Evolutionary conservation across 1,140 invertebrate genomes (phyloP).

Genomic region (Episyrphus balteatus): DNA sequence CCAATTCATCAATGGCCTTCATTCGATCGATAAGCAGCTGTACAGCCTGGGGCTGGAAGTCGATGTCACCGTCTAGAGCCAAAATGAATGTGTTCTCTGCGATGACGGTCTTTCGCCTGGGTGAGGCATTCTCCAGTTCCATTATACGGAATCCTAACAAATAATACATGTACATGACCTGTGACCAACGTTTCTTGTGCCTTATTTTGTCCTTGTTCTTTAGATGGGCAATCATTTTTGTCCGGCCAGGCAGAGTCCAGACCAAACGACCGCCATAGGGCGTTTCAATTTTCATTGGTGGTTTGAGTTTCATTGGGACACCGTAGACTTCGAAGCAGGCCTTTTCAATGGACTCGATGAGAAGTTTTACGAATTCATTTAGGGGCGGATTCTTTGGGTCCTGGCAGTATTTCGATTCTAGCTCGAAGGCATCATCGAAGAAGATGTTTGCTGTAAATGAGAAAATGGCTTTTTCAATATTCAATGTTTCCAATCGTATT

Average conservation of each 20-base stretch:
- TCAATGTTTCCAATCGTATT: too few species aligned
- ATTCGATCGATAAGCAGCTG: slow-evolving; percentile 77
- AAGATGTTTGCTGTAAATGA: slow-evolving; percentile 71
- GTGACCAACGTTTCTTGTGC: slow-evolving; percentile 72
- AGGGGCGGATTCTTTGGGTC: slow-evolving; percentile 60
- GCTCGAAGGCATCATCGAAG: slow-evolving; percentile 80
- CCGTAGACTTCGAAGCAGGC: slow-evolving; percentile 65
- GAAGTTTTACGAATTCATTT: slow-evolving; percentile 70
- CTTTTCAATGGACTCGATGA: slow-evolving; percentile 64
- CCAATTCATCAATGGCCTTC: slow-evolving; percentile 80
- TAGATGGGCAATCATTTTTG: slow-evolving; percentile 72
- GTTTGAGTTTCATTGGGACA: slow-evolving; percentile 51
- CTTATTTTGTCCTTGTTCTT: slow-evolving; percentile 84
- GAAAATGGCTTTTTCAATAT: background rate
- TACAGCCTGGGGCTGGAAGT: slow-evolving; percentile 80
- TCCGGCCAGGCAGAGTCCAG: slow-evolving; percentile 78
- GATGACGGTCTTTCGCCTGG: slow-evolving; percentile 55
- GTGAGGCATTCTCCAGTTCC: slow-evolving; percentile 54
- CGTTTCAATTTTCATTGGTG: slow-evolving; percentile 64
- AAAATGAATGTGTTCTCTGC: slow-evolving; percentile 83
- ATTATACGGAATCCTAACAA: slow-evolving; percentile 71
- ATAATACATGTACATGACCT: slow-evolving; percentile 94
- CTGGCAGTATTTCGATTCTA: slow-evolving; percentile 41
- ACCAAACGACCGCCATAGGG: slow-evolving; percentile 79
- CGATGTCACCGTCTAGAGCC: slow-evolving; percentile 88